These are phyloP conservation scores for Eledone cirrhosa DNA, from an alignment of 2,888 invertebrate species.

Conservation along the genomic window DNA sequence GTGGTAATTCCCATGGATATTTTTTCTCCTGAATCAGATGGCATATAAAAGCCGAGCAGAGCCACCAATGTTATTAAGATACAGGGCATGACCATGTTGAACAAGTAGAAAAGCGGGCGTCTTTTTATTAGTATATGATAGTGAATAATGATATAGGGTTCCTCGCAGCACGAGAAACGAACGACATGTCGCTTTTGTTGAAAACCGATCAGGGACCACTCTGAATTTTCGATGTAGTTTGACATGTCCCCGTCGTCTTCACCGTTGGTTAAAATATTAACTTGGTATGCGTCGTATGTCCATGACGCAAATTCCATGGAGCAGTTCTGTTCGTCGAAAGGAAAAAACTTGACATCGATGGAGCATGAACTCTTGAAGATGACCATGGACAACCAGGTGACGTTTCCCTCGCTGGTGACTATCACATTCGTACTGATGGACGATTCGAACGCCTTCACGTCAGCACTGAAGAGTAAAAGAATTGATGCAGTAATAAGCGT, in stretches of 20 bases:
- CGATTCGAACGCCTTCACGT: conserved; percentile 60
- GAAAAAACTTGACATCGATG: conserved; percentile 71
- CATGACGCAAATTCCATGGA: conserved; percentile 71
- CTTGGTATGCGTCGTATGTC: conserved; percentile 70
- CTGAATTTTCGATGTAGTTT: conserved; percentile 89
- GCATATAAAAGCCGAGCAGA: conserved; percentile 72
- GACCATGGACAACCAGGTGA: conserved; percentile 72
- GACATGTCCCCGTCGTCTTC: conserved; percentile 83
- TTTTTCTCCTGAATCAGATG: conserved; percentile 70
- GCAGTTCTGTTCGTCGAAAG: conserved; percentile 72
- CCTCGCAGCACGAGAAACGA: conserved; percentile 70
- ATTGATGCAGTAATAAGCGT: background rate
- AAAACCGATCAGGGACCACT: conserved; percentile 78
- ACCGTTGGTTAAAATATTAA: conserved; percentile 58
- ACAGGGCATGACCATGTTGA: conserved; percentile 71
- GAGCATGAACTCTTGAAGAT: conserved; percentile 71
- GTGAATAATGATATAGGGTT: conserved; percentile 70
- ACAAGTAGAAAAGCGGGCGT: conserved; percentile 71
- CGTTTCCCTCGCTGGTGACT: conserved; percentile 70
- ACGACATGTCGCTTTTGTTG: conserved; percentile 69
- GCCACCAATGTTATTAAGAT: conserved; percentile 71
- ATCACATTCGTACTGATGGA: conserved; percentile 70
- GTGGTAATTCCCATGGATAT: conserved; percentile 71
- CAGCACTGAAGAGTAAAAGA: conserved; percentile 56
- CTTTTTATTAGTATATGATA: conserved; percentile 69